phyloP scores from a whole-genome alignment of 1,140 invertebrate species.

The Lanistes nyassanus region DNA sequence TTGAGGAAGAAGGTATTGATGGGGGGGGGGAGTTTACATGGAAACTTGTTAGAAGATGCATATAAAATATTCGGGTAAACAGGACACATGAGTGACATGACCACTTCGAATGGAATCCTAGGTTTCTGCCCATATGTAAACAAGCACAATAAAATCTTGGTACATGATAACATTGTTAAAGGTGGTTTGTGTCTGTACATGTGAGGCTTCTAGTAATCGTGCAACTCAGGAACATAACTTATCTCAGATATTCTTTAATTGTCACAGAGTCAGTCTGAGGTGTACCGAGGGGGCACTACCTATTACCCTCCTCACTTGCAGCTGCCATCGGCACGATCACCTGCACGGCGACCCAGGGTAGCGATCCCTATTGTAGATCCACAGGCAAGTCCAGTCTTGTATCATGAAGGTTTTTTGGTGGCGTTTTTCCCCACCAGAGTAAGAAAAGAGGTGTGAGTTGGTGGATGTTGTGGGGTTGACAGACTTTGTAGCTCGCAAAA shows the following conservation, averaged over 20 bases:
- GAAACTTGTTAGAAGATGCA: neutral
- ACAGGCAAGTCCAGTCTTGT: constrained; percentile 30
- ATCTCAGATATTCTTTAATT: neutral
- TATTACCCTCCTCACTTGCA: constrained; percentile 53
- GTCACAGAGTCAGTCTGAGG: constrained; percentile 26
- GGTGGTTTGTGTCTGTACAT: neutral
- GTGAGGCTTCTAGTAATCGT: neutral
- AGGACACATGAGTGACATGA: neutral
- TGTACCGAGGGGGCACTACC: constrained; percentile 48
- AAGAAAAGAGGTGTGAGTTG: too few species aligned
- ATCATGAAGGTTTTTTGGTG: too few species aligned
- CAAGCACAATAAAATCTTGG: too few species aligned
- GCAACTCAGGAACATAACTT: neutral
- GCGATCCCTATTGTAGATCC: constrained; percentile 56
- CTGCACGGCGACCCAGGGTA: constrained; percentile 43
- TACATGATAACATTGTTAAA: neutral
- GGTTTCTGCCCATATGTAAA: neutral
- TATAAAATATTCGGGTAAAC: too few species aligned
- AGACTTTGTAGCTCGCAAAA: too few species aligned
- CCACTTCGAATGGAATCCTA: neutral
- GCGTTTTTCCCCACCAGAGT: too few species aligned
- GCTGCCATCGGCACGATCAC: constrained; percentile 42
- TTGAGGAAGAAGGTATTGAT: neutral
- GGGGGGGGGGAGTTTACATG: neutral
- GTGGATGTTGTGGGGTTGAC: too few species aligned